These are phyloP conservation scores for Anoplolepis gracilipes DNA, from an alignment of 1,140 invertebrate genomes.

Conservation along the genomic window DNA sequence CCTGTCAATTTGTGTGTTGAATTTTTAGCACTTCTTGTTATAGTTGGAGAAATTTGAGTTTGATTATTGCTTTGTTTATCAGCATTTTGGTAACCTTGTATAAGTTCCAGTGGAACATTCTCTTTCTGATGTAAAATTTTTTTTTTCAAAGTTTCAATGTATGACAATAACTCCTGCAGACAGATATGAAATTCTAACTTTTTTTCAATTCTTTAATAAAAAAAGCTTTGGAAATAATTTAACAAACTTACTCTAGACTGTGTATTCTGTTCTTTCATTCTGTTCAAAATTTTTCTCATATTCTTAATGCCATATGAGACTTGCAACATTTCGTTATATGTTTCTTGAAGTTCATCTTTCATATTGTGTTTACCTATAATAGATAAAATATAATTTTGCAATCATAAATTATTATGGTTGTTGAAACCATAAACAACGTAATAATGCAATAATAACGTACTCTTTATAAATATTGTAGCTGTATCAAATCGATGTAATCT, in stretches of 20 bases:
- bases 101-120: constrained; percentile 72
- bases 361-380: constrained; percentile 68
- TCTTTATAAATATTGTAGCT: constrained; percentile 27
- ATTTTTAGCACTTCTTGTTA: constrained; percentile 20
- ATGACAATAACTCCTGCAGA: constrained; percentile 64
- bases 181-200: constrained; percentile 15
- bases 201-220: not conserved
- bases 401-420: not conserved
- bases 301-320: constrained; percentile 57
- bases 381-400: constrained; percentile 20
- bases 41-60: not conserved
- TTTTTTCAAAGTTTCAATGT: constrained; percentile 56
- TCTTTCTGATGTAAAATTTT: constrained; percentile 72
- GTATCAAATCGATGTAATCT: constrained; percentile 14
- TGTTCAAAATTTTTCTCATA: constrained; percentile 62
- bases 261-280: constrained; percentile 69
- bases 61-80: constrained; percentile 19
- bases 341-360: constrained; percentile 62
- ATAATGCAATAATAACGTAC: constrained; percentile 31
- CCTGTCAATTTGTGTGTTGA: not conserved
- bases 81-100: constrained; percentile 63
- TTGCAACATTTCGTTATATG: constrained; percentile 9
- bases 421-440: not conserved
- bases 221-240: not conserved
- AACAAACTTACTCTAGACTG: constrained; percentile 65